A percentile compares a stretch with the other conserved stretches of the same genome.
These are phyloP conservation scores for Coleophora flavipennella DNA, from an alignment of 2,888 invertebrate species.

Conservation along the genomic window DNA sequence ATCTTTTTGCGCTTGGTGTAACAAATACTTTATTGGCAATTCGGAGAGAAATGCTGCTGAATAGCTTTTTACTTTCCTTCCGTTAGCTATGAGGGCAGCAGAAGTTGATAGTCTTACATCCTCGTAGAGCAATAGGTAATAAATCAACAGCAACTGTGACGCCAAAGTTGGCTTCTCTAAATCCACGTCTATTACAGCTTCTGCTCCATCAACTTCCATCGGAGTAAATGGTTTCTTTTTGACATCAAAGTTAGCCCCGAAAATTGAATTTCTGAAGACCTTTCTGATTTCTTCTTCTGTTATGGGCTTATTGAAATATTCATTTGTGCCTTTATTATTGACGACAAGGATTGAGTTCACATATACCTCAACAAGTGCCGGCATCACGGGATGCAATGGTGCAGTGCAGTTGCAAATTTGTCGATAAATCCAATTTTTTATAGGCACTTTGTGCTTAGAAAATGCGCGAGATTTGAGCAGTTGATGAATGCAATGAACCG, in stretches of 20 bases:
- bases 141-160: conserved; percentile 90
- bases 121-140: conserved; percentile 93
- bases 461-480: conserved; percentile 94
- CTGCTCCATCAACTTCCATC: conserved; percentile 70
- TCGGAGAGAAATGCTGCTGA: conserved; percentile 90
- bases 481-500: conserved; percentile 97
- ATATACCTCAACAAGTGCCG: conserved; percentile 94
- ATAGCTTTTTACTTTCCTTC: conserved; percentile 85
- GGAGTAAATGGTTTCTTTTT: conserved; percentile 65
- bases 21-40: conserved; percentile 92
- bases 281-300: conserved; percentile 89
- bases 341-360: conserved; percentile 90
- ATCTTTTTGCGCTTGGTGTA: conserved; percentile 93
- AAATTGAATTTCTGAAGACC: conserved; percentile 85
- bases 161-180: conserved; percentile 80
- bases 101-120: conserved; percentile 86
- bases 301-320: conserved; percentile 92
- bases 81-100: conserved; percentile 76
- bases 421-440: conserved; percentile 96
- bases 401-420: conserved; percentile 91
- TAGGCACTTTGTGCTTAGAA: conserved; percentile 95
- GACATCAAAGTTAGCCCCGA: conserved; percentile 80
- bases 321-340: conserved; percentile 75
- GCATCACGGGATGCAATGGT: conserved; percentile 95
- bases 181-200: conserved; percentile 63